phyloP scores from a whole-genome alignment of 1,140 invertebrate species.

The Aleiodes sp. region DNA sequence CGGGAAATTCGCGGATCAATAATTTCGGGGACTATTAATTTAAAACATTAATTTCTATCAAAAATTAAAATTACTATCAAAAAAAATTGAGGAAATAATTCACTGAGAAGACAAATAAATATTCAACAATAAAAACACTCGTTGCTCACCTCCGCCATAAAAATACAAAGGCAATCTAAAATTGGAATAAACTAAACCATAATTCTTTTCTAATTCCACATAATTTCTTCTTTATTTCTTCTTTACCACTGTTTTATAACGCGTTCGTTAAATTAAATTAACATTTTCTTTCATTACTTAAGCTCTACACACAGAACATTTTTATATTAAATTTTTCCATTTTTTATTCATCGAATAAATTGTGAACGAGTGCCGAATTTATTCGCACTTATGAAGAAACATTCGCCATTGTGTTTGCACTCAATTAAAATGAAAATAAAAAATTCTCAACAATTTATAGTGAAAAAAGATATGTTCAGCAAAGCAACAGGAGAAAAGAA shows the following conservation, averaged over 20 bases:
- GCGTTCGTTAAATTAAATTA: constrained; percentile 4
- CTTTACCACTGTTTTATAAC: constrained; percentile 11
- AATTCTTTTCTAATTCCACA: constrained; percentile 7
- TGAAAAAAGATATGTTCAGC: background rate
- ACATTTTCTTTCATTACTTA: constrained; percentile 8
- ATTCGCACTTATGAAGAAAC: constrained; percentile 5
- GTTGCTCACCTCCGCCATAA: too few species aligned
- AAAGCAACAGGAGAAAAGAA: background rate
- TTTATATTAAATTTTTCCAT: constrained; percentile 6
- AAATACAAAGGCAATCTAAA: too few species aligned
- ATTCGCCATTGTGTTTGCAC: background rate
- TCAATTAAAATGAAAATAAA: too few species aligned
- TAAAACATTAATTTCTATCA: background rate
- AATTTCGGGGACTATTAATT: background rate
- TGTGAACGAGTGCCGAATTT: constrained; percentile 18
- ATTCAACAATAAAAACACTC: too few species aligned
- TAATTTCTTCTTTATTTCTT: constrained; percentile 17
- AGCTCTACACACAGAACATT: constrained; percentile 34
- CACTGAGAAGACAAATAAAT: too few species aligned
- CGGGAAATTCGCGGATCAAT: background rate
- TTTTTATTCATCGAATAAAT: constrained; percentile 21
- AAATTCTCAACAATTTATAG: background rate
- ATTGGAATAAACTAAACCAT: constrained; percentile 14
- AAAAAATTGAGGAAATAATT: too few species aligned
- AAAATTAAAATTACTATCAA: too few species aligned